Evolutionary conservation across 2,113 vertebrate species (phyloP).

Genomic region (Sceloporus tristichus): DNA sequence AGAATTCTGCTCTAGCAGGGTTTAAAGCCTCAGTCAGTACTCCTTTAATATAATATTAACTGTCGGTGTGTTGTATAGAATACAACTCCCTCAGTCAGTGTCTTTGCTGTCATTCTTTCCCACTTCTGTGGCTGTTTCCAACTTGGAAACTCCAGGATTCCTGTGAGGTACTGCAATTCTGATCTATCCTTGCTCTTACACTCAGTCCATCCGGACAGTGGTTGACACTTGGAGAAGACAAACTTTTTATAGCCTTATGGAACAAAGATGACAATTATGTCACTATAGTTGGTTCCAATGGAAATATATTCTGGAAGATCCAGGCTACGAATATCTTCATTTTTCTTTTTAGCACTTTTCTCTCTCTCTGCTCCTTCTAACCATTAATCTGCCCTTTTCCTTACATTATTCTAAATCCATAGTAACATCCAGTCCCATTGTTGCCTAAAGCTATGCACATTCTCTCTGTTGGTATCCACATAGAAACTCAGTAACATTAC

Average conservation of each 20-base stretch:
- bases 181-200: background rate
- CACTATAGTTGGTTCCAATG: background rate
- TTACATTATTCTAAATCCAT: background rate
- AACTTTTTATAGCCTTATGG: background rate
- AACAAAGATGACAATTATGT: background rate
- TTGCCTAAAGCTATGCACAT: background rate
- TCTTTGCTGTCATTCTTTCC: background rate
- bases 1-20: background rate
- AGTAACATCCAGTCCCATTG: background rate
- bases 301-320: background rate
- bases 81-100: too few relatives aligned
- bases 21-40: too few relatives aligned
- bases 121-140: background rate
- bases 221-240: background rate
- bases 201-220: background rate
- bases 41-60: background rate
- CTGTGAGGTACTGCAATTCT: too few relatives aligned
- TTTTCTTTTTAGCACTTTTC: background rate
- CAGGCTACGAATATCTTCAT: background rate
- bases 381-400: background rate
- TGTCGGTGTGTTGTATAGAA: background rate
- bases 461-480: background rate
- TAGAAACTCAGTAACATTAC: background rate
- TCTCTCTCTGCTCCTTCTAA: background rate
- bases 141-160: background rate